A percentile compares a stretch with the other conserved stretches of the same genome.
phyloP scores from a whole-genome alignment of 2,797 vertebrate species.

The Enteromius paludinosus region DNA sequence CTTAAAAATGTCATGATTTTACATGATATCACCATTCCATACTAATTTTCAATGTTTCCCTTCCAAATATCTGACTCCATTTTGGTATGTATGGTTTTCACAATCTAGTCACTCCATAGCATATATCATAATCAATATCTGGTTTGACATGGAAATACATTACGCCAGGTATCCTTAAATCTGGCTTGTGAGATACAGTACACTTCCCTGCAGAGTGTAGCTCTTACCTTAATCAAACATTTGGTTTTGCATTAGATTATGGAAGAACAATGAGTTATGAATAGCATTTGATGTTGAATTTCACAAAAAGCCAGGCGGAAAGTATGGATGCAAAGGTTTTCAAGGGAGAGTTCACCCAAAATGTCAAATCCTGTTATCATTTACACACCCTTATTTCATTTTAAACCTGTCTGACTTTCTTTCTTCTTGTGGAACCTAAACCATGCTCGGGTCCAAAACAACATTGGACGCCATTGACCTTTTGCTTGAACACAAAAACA shows the following conservation, averaged over 20 bases:
- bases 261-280: neutral
- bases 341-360: neutral
- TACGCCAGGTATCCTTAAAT: too few species aligned
- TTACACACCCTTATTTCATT: neutral
- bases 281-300: neutral
- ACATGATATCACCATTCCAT: neutral
- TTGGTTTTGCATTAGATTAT: neutral
- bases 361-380: neutral
- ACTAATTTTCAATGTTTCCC: neutral
- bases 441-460: neutral
- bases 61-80: neutral
- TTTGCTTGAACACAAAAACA: neutral
- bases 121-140: neutral
- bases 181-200: too few species aligned
- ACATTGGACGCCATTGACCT: neutral
- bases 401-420: neutral
- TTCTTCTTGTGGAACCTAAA: neutral
- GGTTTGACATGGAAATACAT: neutral
- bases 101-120: neutral
- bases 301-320: neutral
- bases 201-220: too few species aligned
- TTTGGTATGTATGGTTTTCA: neutral
- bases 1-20: neutral
- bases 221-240: too few species aligned
- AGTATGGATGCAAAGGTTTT: neutral